phyloP scores from a whole-genome alignment of 2,888 invertebrate genomes.

The Lumbricus terrestris region DNA sequence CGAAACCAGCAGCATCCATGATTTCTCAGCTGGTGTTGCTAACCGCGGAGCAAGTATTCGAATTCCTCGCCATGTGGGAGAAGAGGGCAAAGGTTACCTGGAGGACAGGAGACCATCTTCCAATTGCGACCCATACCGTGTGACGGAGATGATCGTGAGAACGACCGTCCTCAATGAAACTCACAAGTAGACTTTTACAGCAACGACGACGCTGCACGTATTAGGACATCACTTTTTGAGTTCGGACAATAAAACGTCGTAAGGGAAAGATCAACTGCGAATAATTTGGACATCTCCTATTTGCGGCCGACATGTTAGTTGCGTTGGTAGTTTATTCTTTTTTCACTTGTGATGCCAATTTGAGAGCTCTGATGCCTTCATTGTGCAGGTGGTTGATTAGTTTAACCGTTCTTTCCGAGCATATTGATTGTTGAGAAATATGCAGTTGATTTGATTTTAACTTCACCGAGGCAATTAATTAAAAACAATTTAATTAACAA shows the following conservation, averaged over 20 bases:
- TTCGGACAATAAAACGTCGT: neutral
- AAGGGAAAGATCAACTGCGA: neutral
- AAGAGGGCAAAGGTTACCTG: conserved; percentile 89
- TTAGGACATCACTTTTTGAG: neutral
- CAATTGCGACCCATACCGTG: conserved; percentile 59
- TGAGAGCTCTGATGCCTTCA: neutral
- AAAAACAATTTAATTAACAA: too few relatives aligned
- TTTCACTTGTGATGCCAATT: neutral
- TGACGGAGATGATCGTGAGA: conserved; percentile 50
- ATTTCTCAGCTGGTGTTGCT: conserved; percentile 88
- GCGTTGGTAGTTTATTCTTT: neutral
- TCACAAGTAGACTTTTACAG: neutral
- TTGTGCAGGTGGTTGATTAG: neutral
- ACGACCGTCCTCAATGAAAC: conserved; percentile 37
- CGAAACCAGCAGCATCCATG: conserved; percentile 94
- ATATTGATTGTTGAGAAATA: neutral
- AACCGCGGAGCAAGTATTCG: conserved; percentile 92
- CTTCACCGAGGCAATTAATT: neutral
- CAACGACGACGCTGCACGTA: neutral
- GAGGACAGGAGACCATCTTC: conserved; percentile 77
- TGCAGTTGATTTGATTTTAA: conserved; percentile 3
- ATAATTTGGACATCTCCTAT: neutral
- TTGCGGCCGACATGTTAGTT: neutral
- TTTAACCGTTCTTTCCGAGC: neutral
- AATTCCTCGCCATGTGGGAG: conserved; percentile 74